These are phyloP conservation scores for Glaucopsyche alexis DNA, from an alignment of 2,888 invertebrate genomes.

Conservation along the genomic window DNA sequence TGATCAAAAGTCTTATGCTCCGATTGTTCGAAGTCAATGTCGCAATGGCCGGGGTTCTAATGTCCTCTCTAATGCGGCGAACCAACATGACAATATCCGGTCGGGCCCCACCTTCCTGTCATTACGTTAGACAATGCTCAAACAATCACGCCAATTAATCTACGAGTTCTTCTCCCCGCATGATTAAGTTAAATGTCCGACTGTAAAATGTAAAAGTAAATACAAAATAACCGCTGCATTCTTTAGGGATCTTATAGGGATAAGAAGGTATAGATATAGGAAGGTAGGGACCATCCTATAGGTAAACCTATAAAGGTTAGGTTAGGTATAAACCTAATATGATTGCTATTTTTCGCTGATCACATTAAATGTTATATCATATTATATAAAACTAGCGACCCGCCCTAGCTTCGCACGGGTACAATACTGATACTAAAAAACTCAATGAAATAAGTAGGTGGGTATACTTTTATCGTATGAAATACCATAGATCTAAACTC, in stretches of 20 bases:
- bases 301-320: too few species aligned
- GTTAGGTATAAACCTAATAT: too few species aligned
- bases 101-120: conserved; percentile 66
- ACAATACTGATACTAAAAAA: too few species aligned
- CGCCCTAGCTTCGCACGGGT: too few species aligned
- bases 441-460: too few species aligned
- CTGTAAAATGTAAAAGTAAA: background rate
- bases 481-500: too few species aligned
- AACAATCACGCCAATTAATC: conserved; percentile 71
- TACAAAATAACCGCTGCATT: background rate
- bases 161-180: conserved; percentile 32
- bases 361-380: too few species aligned
- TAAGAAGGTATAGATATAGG: too few species aligned
- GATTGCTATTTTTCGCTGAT: background rate
- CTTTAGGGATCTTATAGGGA: too few species aligned
- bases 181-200: conserved; percentile 12
- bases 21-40: background rate
- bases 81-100: conserved; percentile 58
- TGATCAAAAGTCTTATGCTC: background rate
- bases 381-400: too few species aligned
- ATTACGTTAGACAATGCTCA: conserved; percentile 71
- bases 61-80: conserved; percentile 14
- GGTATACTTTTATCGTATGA: too few species aligned
- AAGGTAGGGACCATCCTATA: too few species aligned
- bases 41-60: background rate